Evolutionary conservation across 2,113 vertebrate species (phyloP), one percentile per base, ranked within the genome.

Genomic region (Ibidorhyncha struthersii): DNA sequence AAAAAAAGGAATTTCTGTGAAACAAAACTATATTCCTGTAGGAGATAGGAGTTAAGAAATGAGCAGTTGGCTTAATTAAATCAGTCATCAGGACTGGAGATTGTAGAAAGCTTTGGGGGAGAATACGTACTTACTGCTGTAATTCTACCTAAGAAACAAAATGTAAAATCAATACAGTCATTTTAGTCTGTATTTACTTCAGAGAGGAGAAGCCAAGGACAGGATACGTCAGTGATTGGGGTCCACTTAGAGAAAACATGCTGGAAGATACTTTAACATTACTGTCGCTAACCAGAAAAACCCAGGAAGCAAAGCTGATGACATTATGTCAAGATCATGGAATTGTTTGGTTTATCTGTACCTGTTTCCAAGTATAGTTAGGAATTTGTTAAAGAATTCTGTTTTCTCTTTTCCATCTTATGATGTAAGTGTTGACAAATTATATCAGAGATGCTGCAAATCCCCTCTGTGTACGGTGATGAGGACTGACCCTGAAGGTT

Each of bases 161-260:
- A 91, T 61, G 36, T 77, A 77, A 90, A 97, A 95, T 96, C 96
- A 93, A 91, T 91, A 67, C 52, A 56, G 36, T 76, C 34, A 82
- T 95, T 95, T 94, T 62, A 90, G 36, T 43, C 36, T 77, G 45
- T 73, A 58, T 83, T 89, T 92, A 78, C 41, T 90, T 90, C 66
- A 85, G 34, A 90, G 49, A 76, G 18, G 30, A 56, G 27, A 95
- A 93, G 27, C 11, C 69, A 95, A 91, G 77, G 65, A 91, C 29
- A 59, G 29, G 14, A 25, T 77, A 49, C 25, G 15, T 70, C 62
- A 66, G 0, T 86, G 41, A 55, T 13, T 52, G 20, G 43, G 8
- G 5, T 85, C 22, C 32, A 47, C 81, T 76, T 69, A 87, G 40
- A 90, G 32, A 89, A 95, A 91, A 52, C 30, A 36, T 43, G 26